phyloP scores from a whole-genome alignment of 2,888 invertebrate species.

The Calliphora vomitoria region DNA sequence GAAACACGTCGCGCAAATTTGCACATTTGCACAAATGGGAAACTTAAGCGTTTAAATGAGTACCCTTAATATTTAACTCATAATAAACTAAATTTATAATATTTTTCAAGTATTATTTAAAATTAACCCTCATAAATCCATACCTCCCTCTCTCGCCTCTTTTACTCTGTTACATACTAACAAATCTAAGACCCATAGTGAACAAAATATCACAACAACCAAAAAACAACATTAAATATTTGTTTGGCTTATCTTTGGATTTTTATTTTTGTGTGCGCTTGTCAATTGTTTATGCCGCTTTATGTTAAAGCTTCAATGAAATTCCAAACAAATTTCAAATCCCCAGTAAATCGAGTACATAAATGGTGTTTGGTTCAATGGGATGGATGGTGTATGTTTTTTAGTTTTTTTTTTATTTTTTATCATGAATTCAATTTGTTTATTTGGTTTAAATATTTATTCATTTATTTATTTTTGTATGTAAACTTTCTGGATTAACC shows the following conservation, averaged over 20 bases:
- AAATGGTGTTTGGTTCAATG: neutral
- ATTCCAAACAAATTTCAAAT: neutral
- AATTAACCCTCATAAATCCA: neutral
- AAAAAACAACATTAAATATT: conserved; percentile 35
- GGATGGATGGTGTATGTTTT: neutral
- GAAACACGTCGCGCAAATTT: no score
- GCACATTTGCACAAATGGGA: no score
- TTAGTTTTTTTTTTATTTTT: neutral
- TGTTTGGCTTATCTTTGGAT: conserved; percentile 57
- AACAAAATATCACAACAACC: neutral
- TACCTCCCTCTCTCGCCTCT: neutral
- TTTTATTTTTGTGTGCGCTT: conserved; percentile 23
- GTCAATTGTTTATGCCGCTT: conserved; percentile 58
- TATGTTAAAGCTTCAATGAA: conserved; percentile 13
- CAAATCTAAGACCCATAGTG: neutral
- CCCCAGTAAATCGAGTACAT: neutral
- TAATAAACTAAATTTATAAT: neutral
- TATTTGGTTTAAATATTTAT: conserved; percentile 37
- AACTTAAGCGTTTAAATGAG: no score
- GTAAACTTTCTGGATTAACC: conserved; percentile 66
- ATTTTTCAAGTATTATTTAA: neutral
- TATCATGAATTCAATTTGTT: conserved; percentile 58
- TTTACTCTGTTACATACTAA: neutral
- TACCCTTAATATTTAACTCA: no score
- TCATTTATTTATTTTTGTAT: conserved; percentile 43